phyloP scores from a whole-genome alignment of 2,888 invertebrate species.

The Gymnosoma rotundatum region DNA sequence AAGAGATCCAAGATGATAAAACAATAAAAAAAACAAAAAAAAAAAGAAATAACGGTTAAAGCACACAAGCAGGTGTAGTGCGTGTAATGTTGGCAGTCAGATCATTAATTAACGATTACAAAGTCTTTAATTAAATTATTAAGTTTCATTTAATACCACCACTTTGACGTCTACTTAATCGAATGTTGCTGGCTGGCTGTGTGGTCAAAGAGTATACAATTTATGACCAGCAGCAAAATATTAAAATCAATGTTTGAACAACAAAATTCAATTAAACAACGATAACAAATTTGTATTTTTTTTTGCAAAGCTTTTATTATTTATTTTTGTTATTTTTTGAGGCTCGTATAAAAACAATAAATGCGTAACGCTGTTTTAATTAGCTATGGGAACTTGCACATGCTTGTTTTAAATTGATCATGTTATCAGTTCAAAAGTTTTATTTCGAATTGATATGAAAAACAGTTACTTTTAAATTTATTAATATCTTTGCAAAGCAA shows the following conservation, averaged over 20 bases:
- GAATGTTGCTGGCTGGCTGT: not conserved
- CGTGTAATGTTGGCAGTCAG: too few relatives aligned
- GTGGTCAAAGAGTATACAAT: constrained; percentile 6
- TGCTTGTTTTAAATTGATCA: not conserved
- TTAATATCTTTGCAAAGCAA: not conserved
- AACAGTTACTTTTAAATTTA: too few relatives aligned
- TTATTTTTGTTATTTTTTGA: not conserved
- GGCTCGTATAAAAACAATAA: not conserved
- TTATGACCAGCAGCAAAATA: constrained; percentile 2
- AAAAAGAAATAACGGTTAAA: too few relatives aligned
- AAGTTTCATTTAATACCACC: not conserved
- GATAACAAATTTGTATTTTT: constrained; percentile 8
- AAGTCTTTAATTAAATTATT: too few relatives aligned
- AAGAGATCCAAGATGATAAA: too few relatives aligned
- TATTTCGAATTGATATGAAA: too few relatives aligned
- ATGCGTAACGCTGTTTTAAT: constrained; percentile 25
- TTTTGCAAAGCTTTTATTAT: not conserved
- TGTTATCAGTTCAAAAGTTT: constrained; percentile 5
- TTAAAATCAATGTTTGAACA: constrained; percentile 18
- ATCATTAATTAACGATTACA: too few relatives aligned
- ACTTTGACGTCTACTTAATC: not conserved
- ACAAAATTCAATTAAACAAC: constrained; percentile 41
- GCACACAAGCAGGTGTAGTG: not conserved
- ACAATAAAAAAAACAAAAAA: too few relatives aligned
- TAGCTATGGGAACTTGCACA: not conserved